Evolutionary conservation across 2,113 vertebrate species (phyloP).

Genomic region (Vimba vimba): DNA sequence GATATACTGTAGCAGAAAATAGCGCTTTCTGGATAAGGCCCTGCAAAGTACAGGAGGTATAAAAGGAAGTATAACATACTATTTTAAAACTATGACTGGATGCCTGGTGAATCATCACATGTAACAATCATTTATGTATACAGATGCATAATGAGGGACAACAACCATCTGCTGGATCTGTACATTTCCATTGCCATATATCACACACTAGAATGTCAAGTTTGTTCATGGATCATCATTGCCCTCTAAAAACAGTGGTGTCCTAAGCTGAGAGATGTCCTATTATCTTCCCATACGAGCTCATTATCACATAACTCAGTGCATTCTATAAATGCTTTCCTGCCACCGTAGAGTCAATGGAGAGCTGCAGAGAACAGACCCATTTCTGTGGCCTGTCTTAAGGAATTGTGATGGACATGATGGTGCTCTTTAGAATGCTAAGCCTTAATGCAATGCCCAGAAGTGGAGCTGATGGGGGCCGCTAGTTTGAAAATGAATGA

Average conservation of each 20-base stretch:
- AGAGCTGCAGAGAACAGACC: not conserved
- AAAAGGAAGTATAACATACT: not conserved
- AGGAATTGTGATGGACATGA: constrained; percentile 10
- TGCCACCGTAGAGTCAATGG: not conserved
- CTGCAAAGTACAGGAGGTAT: not conserved
- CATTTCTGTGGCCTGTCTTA: not conserved
- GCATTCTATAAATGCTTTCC: not conserved
- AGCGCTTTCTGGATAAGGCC: constrained; percentile 12
- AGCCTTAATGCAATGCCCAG: constrained; percentile 10
- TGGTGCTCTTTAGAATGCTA: constrained; percentile 2
- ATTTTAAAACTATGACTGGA: not conserved
- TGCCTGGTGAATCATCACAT: not conserved
- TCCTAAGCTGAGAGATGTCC: not conserved
- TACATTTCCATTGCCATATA: not conserved
- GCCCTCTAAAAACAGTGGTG: constrained; percentile 3
- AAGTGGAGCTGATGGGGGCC: not conserved
- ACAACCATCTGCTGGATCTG: not conserved
- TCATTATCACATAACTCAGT: not conserved
- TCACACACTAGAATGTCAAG: not conserved
- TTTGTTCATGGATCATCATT: not conserved
- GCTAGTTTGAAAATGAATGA: not conserved
- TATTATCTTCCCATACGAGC: not conserved
- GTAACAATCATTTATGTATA: not conserved
- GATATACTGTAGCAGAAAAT: not conserved
- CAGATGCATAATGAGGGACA: not conserved